Percentiles rank a stretch among this genome's conserved stretches.
phyloP scores from a whole-genome alignment of 2,888 invertebrate genomes.

The Drosophila incognita region DNA sequence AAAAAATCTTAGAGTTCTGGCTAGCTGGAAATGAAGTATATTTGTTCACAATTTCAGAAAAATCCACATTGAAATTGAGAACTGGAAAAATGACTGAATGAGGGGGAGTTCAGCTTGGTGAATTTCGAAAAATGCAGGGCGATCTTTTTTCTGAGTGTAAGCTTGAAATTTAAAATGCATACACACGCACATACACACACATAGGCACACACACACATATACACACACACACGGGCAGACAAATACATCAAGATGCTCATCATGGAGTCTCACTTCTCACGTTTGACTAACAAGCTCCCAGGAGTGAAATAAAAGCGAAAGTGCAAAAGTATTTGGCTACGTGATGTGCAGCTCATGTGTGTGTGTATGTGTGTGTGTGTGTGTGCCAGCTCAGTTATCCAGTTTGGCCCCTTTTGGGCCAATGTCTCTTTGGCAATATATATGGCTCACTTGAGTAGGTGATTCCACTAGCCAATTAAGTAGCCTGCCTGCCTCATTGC shows the following conservation, averaged over 20 bases:
- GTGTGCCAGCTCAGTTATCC: conserved; percentile 19
- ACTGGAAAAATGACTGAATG: background rate
- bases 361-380: background rate
- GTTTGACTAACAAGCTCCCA: conserved; percentile 82
- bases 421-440: conserved; percentile 20
- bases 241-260: conserved; percentile 34
- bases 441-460: conserved; percentile 52
- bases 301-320: conserved; percentile 81
- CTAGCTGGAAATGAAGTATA: background rate
- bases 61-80: background rate
- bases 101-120: background rate
- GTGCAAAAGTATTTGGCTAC: conserved; percentile 77
- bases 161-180: conserved; percentile 72
- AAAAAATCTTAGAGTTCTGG: background rate
- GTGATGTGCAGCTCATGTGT: conserved; percentile 65
- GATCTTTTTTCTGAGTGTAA: background rate
- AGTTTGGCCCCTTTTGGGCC: conserved; percentile 4
- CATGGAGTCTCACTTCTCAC: conserved; percentile 61
- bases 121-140: background rate
- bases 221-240: conserved; percentile 12
- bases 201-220: conserved; percentile 30
- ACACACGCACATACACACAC: conserved; percentile 38
- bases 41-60: background rate
- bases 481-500: conserved; percentile 20
- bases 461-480: conserved; percentile 53